Evolutionary conservation across 2,888 invertebrate species (phyloP).

Genomic region (Ellobium chinense): DNA sequence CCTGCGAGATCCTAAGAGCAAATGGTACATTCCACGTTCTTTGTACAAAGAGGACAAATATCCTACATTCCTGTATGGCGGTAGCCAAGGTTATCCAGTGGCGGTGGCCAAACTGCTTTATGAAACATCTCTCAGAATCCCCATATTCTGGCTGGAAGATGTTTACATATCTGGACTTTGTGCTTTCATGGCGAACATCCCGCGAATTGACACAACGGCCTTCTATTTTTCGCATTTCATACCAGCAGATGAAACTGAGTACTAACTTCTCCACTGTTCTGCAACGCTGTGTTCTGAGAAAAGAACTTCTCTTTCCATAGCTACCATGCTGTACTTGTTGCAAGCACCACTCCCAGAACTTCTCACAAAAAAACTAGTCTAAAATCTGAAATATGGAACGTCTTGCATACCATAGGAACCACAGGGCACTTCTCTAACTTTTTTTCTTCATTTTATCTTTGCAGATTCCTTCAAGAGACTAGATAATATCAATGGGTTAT

Average conservation of each 20-base stretch:
- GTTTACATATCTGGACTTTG: slow-evolving; percentile 26
- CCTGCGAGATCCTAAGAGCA: neutral
- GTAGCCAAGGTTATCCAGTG: slow-evolving; percentile 12
- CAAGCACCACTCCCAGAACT: too few species aligned
- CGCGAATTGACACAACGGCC: neutral
- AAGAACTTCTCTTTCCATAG: neutral
- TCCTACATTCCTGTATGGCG: slow-evolving; percentile 22
- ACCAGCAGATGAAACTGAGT: neutral
- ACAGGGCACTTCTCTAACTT: too few species aligned
- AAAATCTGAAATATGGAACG: too few species aligned
- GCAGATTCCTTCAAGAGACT: too few species aligned
- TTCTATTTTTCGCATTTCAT: slow-evolving; percentile 22
- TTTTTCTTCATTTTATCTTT: too few species aligned
- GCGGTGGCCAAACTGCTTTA: slow-evolving; percentile 11
- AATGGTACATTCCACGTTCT: slow-evolving; percentile 16
- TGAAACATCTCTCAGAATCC: slow-evolving; percentile 23
- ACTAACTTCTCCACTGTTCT: too few species aligned
- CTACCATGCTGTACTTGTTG: too few species aligned
- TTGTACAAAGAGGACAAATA: slow-evolving; percentile 24
- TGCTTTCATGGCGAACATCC: slow-evolving; percentile 17
- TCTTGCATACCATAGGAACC: too few species aligned
- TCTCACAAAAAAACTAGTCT: too few species aligned
- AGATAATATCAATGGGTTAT: too few species aligned
- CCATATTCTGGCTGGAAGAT: slow-evolving; percentile 13
- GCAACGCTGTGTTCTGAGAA: too few species aligned